A percentile compares a stretch with the other conserved stretches of the same genome.
phyloP scores from a whole-genome alignment of 2,888 invertebrate genomes.

The Aleiodes alternator region DNA sequence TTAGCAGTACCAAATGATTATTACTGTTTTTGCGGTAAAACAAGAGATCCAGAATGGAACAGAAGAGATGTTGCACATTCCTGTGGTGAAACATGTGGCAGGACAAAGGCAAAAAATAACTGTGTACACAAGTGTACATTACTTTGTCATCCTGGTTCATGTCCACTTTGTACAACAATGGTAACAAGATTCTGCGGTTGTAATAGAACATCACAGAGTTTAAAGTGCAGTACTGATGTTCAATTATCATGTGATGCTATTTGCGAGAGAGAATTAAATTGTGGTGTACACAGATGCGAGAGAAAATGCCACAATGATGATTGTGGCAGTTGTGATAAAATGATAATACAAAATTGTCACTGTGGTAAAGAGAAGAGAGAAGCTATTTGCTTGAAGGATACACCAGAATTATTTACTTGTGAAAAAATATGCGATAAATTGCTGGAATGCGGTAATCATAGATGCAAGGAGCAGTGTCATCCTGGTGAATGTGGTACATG shows the following conservation, averaged over 20 bases:
- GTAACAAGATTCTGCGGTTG: conserved; percentile 87
- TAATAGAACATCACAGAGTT: conserved; percentile 82
- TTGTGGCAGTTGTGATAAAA: conserved; percentile 84
- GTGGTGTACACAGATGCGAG: conserved; percentile 85
- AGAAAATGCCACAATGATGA: conserved; percentile 86
- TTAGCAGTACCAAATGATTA: conserved; percentile 87
- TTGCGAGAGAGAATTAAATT: conserved; percentile 86
- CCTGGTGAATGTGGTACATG: conserved; percentile 82
- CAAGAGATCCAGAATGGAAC: conserved; percentile 84
- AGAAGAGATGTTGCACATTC: conserved; percentile 90
- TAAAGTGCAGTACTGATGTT: conserved; percentile 85
- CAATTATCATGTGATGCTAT: conserved; percentile 84
- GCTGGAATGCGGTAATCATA: conserved; percentile 83
- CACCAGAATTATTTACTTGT: conserved; percentile 79
- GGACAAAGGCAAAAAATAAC: conserved; percentile 74
- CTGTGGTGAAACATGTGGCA: conserved; percentile 92
- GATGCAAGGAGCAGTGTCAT: conserved; percentile 83
- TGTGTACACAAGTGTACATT: conserved; percentile 69
- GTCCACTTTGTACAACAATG: conserved; percentile 90
- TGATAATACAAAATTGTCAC: conserved; percentile 83
- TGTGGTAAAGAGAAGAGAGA: conserved; percentile 82
- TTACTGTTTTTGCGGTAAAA: conserved; percentile 93
- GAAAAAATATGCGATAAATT: conserved; percentile 79
- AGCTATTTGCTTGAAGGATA: conserved; percentile 80
- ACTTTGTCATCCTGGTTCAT: conserved; percentile 94